phyloP scores from a whole-genome alignment of 2,888 invertebrate genomes.

The Eristalis arbustorum region DNA sequence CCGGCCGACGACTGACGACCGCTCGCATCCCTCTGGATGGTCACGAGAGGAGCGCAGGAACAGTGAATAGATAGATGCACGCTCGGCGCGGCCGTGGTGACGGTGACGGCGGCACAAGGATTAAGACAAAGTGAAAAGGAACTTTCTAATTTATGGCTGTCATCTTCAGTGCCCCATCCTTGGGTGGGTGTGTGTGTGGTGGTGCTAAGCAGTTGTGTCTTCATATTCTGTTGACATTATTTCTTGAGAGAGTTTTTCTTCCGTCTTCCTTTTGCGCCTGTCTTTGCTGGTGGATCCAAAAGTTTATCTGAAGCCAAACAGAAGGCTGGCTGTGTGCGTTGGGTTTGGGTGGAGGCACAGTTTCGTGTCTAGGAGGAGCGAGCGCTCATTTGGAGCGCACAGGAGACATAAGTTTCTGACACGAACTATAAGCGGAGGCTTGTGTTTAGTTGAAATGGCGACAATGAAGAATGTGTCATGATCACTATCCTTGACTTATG shows the following conservation, averaged over 20 bases:
- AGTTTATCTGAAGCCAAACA: constrained; percentile 44
- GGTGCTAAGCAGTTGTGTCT: constrained; percentile 64
- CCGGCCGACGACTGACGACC: not conserved
- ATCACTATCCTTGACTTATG: constrained; percentile 29
- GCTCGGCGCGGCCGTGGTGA: not conserved
- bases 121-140: constrained; percentile 59
- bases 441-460: not conserved
- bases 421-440: constrained; percentile 40
- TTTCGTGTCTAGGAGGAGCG: constrained; percentile 42
- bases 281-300: constrained; percentile 24
- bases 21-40: not conserved
- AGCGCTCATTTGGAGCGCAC: constrained; percentile 25
- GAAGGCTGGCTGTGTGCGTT: constrained; percentile 17
- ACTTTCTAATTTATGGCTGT: constrained; percentile 68
- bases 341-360: constrained; percentile 15
- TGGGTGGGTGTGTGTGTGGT: constrained; percentile 1
- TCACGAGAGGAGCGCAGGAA: constrained; percentile 16
- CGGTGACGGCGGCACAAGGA: constrained; percentile 48
- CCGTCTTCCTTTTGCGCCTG: not conserved
- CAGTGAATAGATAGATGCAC: not conserved
- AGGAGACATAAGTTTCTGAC: constrained; percentile 61
- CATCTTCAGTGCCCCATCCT: constrained; percentile 51
- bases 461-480: constrained; percentile 20
- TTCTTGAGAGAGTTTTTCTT: constrained; percentile 3
- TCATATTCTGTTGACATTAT: constrained; percentile 63